Evolutionary conservation across 2,113 vertebrate genomes (phyloP).

Genomic region (Malurus elegans): DNA sequence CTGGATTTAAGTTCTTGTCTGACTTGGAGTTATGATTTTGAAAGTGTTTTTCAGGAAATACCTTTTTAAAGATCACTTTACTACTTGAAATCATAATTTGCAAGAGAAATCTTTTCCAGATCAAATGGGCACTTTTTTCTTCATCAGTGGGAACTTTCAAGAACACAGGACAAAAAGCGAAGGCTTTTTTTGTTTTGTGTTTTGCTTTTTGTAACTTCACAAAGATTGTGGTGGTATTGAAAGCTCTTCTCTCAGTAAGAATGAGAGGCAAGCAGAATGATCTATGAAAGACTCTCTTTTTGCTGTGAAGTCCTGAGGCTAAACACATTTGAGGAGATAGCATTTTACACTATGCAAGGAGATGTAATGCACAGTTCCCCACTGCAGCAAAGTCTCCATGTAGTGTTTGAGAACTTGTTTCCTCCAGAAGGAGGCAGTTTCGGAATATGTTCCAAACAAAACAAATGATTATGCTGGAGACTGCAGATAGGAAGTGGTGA

Average conservation of each 20-base stretch:
- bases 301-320: neutral
- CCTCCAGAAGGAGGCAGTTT: neutral
- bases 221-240: neutral
- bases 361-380: neutral
- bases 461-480: neutral
- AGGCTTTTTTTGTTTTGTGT: neutral
- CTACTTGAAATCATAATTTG: conserved; percentile 45
- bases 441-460: neutral
- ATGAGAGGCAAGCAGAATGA: neutral
- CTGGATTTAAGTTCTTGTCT: conserved; percentile 2
- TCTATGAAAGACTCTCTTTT: neutral
- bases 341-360: neutral
- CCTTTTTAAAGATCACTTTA: conserved; percentile 29
- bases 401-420: neutral
- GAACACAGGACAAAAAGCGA: neutral
- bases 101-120: conserved; percentile 16
- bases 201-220: neutral
- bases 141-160: neutral
- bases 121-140: neutral
- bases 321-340: neutral
- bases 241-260: neutral
- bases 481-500: neutral
- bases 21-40: conserved; percentile 6
- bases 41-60: conserved; percentile 38
- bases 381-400: neutral